Evolutionary conservation across 2,888 invertebrate species (phyloP).

Genomic region (Nephrotoma appendiculata): DNA sequence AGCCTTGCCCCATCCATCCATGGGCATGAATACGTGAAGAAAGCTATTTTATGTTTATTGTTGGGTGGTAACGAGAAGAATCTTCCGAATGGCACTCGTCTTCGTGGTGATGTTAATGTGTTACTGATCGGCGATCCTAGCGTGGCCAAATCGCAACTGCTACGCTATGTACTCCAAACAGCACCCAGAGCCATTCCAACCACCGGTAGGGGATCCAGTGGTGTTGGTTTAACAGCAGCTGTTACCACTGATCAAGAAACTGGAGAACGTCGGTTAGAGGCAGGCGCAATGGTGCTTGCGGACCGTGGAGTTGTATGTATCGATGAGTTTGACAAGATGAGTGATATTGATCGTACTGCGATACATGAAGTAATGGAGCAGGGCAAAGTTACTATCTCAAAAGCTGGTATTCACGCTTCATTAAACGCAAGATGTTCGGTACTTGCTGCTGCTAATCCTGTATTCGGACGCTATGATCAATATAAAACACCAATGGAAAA

Average conservation of each 20-base stretch:
- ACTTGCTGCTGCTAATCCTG: slow-evolving; percentile 98
- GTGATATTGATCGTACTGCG: slow-evolving; percentile 95
- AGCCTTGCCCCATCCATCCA: slow-evolving; percentile 97
- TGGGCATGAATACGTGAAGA: slow-evolving; percentile 92
- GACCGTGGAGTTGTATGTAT: slow-evolving; percentile 95
- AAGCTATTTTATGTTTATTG: slow-evolving; percentile 85
- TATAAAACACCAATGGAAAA: slow-evolving; percentile 99
- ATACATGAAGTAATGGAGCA: slow-evolving; percentile 99
- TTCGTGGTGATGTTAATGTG: slow-evolving; percentile 82
- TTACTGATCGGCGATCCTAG: slow-evolving; percentile 96
- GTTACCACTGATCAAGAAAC: slow-evolving; percentile 94
- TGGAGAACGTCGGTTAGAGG: slow-evolving; percentile 76
- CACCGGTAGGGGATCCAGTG: slow-evolving; percentile 94
- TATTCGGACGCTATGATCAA: slow-evolving; percentile 96
- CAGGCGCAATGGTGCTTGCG: slow-evolving; percentile 99
- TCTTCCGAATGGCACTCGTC: slow-evolving; percentile 76
- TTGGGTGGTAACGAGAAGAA: slow-evolving; percentile 93
- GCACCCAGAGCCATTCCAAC: slow-evolving; percentile 95
- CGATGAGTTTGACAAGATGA: slow-evolving; percentile 98
- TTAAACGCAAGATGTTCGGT: slow-evolving; percentile 96
- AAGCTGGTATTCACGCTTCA: slow-evolving; percentile 96
- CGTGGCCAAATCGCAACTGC: slow-evolving; percentile 92
- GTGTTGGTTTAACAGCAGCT: slow-evolving; percentile 96
- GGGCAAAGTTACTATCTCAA: slow-evolving; percentile 92
- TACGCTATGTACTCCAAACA: slow-evolving; percentile 85